These are phyloP conservation scores for Stichopus horrens DNA, from an alignment of 53 echinoderm and acorn worm genomes.

Conservation along the genomic window DNA sequence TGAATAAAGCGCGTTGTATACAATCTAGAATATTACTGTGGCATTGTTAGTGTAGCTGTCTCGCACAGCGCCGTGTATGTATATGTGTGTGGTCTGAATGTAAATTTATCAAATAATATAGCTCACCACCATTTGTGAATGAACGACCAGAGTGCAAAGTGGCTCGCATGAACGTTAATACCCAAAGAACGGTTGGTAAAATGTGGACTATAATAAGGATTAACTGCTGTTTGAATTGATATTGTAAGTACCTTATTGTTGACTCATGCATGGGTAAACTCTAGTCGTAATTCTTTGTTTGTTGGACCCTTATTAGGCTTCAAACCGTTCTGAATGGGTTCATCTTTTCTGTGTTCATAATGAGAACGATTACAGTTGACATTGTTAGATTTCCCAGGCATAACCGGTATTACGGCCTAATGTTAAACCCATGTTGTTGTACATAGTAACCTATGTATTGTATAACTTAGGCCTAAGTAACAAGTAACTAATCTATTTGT, in stretches of 20 bases:
- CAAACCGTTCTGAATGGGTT: too few species aligned
- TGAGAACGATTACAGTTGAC: too few species aligned
- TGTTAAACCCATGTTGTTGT: too few species aligned
- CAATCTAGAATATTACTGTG: neutral
- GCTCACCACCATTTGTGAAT: neutral
- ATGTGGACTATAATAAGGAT: constrained; percentile 40
- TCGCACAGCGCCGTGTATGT: neutral
- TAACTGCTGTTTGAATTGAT: neutral
- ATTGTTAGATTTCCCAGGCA: too few species aligned
- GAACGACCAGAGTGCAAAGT: constrained; percentile 1
- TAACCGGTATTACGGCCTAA: too few species aligned
- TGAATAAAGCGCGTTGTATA: neutral
- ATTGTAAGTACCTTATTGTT: constrained; percentile 15
- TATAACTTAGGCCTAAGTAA: too few species aligned
- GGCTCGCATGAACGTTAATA: neutral
- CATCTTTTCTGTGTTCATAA: too few species aligned
- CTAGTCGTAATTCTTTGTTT: too few species aligned
- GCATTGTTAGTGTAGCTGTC: neutral
- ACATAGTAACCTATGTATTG: too few species aligned
- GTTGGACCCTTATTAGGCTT: too few species aligned
- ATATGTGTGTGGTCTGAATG: neutral
- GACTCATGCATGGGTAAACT: neutral
- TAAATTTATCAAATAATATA: neutral
- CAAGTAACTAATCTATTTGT: too few species aligned
- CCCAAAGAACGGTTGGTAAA: constrained; percentile 3